These are phyloP conservation scores for Littorina saxatilis DNA, from an alignment of 1,140 invertebrate genomes.

Conservation along the genomic window DNA sequence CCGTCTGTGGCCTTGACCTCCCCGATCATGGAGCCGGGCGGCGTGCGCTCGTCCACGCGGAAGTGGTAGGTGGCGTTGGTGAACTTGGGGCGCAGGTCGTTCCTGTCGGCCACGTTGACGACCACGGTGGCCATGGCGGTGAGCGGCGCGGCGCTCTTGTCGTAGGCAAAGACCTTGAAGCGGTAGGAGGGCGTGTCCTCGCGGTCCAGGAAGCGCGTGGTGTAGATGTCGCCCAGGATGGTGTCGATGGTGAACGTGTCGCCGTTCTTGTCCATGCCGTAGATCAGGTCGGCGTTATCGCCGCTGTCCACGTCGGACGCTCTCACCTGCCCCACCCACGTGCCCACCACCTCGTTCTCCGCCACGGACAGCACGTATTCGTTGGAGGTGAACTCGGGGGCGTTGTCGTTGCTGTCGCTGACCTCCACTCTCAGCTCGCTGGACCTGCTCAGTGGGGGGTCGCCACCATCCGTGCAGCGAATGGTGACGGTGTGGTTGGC, in stretches of 20 bases:
- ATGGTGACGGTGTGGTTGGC: conserved; percentile 45
- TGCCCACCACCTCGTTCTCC: conserved; percentile 45
- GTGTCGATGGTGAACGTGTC: conserved; percentile 68
- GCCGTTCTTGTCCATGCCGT: conserved; percentile 49
- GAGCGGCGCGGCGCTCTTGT: conserved; percentile 84
- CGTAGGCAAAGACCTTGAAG: conserved; percentile 87
- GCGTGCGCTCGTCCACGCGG: conserved; percentile 89
- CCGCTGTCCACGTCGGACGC: conserved; percentile 78
- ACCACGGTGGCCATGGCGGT: conserved; percentile 85
- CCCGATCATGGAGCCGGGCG: conserved; percentile 88
- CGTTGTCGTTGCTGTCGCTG: conserved; percentile 57
- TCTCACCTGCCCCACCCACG: conserved; percentile 40
- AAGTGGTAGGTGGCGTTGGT: conserved; percentile 86
- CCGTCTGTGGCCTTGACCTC: conserved; percentile 91
- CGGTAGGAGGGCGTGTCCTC: conserved; percentile 84
- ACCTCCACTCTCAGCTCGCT: conserved; percentile 45
- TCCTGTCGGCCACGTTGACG: conserved; percentile 89
- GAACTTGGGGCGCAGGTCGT: conserved; percentile 94
- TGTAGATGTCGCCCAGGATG: conserved; percentile 78
- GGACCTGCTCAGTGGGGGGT: conserved; percentile 34
- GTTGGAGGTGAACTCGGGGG: conserved; percentile 46
- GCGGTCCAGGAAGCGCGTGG: conserved; percentile 81
- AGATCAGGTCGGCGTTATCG: conserved; percentile 47
- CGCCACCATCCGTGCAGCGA: conserved; percentile 52
- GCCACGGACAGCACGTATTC: conserved; percentile 44